phyloP scores from a whole-genome alignment of 1,140 invertebrate genomes.

The Drosophila miranda region DNA sequence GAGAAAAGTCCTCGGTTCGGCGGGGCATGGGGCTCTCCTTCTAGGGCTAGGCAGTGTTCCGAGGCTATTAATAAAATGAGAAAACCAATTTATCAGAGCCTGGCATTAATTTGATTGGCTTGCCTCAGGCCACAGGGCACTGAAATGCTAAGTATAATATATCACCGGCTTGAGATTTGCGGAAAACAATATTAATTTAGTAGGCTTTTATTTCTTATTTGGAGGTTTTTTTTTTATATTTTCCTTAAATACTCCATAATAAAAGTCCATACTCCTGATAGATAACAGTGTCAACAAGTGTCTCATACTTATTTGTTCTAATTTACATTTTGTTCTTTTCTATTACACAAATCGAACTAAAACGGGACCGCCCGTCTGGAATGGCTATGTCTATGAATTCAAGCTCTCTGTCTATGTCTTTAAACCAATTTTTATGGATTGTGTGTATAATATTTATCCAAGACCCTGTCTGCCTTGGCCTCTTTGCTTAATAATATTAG shows the following conservation, averaged over 20 bases:
- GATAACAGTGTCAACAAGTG: neutral
- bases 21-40: neutral
- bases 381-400: neutral
- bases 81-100: constrained; percentile 47
- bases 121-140: constrained; percentile 37
- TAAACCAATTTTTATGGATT: no score
- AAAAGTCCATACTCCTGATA: neutral
- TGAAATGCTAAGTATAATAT: constrained; percentile 42
- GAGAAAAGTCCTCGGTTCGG: constrained; percentile 20
- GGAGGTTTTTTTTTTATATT: no score
- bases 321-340: constrained; percentile 26
- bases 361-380: constrained; percentile 25
- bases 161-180: constrained; percentile 7
- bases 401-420: neutral
- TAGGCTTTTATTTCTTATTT: no score
- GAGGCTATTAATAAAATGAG: constrained; percentile 52
- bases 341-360: constrained; percentile 48
- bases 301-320: constrained; percentile 21
- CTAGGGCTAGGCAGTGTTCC: constrained; percentile 21
- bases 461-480: no score
- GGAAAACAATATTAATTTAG: neutral
- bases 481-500: no score
- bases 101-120: constrained; percentile 54
- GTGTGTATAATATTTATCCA: constrained; percentile 29
- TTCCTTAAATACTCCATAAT: no score